Evolutionary conservation across 2,888 invertebrate genomes (phyloP).

Genomic region (Apotomis capreana): DNA sequence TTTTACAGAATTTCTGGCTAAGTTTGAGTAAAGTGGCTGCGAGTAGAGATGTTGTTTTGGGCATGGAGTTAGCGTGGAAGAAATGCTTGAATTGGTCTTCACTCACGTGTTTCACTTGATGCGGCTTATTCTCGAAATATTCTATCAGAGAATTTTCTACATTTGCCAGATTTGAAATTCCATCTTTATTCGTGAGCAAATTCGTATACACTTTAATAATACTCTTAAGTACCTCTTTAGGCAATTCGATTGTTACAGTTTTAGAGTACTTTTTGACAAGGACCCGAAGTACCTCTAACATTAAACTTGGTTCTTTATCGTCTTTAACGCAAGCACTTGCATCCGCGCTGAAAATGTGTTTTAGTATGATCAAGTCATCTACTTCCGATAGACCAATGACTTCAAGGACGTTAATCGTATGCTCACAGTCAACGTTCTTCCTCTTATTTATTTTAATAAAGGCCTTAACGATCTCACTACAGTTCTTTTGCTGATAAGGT

Average conservation of each 20-base stretch:
- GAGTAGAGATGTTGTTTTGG: constrained; percentile 83
- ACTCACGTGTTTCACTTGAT: constrained; percentile 78
- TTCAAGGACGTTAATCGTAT: constrained; percentile 72
- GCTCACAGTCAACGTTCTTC: constrained; percentile 63
- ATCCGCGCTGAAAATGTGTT: constrained; percentile 66
- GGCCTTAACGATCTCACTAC: constrained; percentile 70
- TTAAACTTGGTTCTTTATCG: constrained; percentile 79
- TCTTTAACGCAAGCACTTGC: constrained; percentile 66
- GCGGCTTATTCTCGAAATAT: constrained; percentile 85
- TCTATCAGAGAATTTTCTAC: constrained; percentile 81
- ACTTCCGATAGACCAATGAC: constrained; percentile 66
- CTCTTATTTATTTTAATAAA: constrained; percentile 76
- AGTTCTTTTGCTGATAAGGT: constrained; percentile 82
- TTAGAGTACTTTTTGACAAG: constrained; percentile 76
- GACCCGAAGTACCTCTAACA: constrained; percentile 76
- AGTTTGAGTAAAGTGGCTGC: constrained; percentile 83
- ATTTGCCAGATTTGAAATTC: constrained; percentile 73
- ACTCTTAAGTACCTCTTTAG: constrained; percentile 65
- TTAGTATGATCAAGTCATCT: constrained; percentile 73
- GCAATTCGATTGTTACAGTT: constrained; percentile 59
- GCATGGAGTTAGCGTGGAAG: constrained; percentile 76
- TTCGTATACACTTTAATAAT: constrained; percentile 72
- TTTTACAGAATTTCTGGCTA: constrained; percentile 73
- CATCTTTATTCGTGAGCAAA: constrained; percentile 68
- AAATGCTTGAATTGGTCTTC: constrained; percentile 81